Evolutionary conservation across 2,797 vertebrate genomes (phyloP), one percentile per base, ranked within the genome.

Genomic region (Tenualosa thibaudeaui): DNA sequence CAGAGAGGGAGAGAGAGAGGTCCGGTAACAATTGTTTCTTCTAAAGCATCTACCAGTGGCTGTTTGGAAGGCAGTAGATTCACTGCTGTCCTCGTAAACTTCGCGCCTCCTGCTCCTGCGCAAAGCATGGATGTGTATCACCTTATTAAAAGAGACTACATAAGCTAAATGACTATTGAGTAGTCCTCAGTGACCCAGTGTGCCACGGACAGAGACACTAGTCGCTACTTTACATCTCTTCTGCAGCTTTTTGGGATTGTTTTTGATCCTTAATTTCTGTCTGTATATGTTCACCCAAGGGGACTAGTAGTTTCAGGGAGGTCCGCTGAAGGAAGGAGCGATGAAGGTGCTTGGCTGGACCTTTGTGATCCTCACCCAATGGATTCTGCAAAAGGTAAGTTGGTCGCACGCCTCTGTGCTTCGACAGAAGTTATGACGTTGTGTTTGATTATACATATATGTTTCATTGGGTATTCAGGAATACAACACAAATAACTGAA

Each of bases 281-380:
- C 88, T 92, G 92, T 95, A 58, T 94, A 95, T 96, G 95, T 92
- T 90, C 88, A 89, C 84, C 90, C 90, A 86, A 89, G 92, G 94
- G 94, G 92, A 92, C 92, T 93, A 90, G 90, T 94, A 94, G 91
- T 92, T 91, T 87, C 88, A 81, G 91, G 91, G 93, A 91, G 94
- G 92, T 93, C 91, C 89, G 91, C 92, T 89, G 40, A 78, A 92
- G 92, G 94, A 94, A 94, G 93, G 93, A 92, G 94, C 93, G 91
- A 96, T 96, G 95, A 94, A 93, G 94, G 92, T 96, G 89, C 92
- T 95, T 92, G 93, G 92, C 54, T 96, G 95, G 95, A 95, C 92
- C 92, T 71, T 93, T 89, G 89, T 94, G 87, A 89, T 96, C 90
- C 91, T 96, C 88, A 92, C 91, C 92, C 95, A 96, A 89, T 95